Percentiles rank a stretch among this genome's conserved stretches.
Evolutionary conservation across 92 coral and sea anemone genomes (phyloP).

Genomic region (Porites evermanni): DNA sequence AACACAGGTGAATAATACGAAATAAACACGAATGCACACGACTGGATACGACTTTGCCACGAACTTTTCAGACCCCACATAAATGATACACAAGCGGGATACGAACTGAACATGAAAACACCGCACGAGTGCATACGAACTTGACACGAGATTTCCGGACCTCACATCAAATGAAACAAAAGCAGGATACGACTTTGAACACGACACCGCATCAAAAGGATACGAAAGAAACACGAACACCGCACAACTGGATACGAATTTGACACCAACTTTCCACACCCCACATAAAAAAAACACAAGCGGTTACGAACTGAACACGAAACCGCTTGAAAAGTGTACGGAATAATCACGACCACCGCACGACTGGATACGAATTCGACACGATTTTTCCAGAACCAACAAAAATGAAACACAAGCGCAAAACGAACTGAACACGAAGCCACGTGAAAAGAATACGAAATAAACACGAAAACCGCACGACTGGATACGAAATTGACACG

Average conservation of each 20-base stretch:
- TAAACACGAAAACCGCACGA: not conserved
- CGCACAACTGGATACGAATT: not conserved
- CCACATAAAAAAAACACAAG: too few species aligned
- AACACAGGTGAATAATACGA: not conserved
- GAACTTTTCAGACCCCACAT: not conserved
- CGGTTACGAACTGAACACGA: not conserved
- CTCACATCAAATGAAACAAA: too few species aligned
- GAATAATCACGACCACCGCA: not conserved
- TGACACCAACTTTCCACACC: too few species aligned
- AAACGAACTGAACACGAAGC: not conserved
- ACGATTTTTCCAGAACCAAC: not conserved
- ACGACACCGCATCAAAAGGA: too few species aligned
- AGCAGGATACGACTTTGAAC: too few species aligned
- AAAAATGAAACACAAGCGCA: not conserved
- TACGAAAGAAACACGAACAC: too few species aligned
- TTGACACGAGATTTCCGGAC: not conserved
- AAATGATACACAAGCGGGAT: not conserved
- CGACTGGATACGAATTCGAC: not conserved
- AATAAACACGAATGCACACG: not conserved
- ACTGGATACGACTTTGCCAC: not conserved
- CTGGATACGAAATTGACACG: not conserved
- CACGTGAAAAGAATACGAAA: not conserved
- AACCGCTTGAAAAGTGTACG: not conserved
- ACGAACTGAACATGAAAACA: not conserved
- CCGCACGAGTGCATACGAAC: not conserved